Evolutionary conservation across 2,797 vertebrate genomes (phyloP), one percentile per base, ranked within the genome.

Genomic region (Protosalanx chinensis): DNA sequence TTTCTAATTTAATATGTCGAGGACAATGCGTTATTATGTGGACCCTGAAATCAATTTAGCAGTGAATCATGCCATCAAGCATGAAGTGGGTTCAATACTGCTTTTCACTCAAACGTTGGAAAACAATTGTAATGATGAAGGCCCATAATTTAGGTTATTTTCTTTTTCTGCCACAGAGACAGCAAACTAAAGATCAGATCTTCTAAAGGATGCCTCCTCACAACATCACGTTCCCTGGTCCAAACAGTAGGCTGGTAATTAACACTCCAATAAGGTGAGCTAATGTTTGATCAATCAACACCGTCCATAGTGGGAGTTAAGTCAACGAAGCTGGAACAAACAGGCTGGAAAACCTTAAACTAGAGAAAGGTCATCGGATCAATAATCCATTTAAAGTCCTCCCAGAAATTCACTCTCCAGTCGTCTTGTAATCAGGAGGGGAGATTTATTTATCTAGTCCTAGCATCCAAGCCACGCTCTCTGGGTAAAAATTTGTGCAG

Each of bases 331-430:
- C 76, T 58, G 74, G 80, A 85, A 89, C 83, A 90, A 90, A 88
- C 62, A 64, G 33, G 12, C 32, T 73, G 76, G 74, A 75, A 74
- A 72, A 81, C 83, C 81, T 82, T 79, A 90, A 88, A 81, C 85
- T 86, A 77, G 81, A 69, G 78, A 90, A 92, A 92, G 92, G 91
- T 93, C 91, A 92, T 29, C 10, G 76, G 88, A 93, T 93, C 92
- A 91, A 93, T 93, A 92, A 90, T 91, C 88, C 89, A 92, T 93
- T 93, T 92, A 91, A 92, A 91, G 87, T 87, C 86, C 87, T 91
- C 88, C 72, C 67, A 74, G 83, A 88, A 86, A 91, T 88, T 79
- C 67, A 87, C 86, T 88, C 78, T 81, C 32, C 15, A 63, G 29
- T 63, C 32, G 16, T 8, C 33, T 41, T 64, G 85, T 88, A 91